Base-by-base conservation (phyloP, 2,797 vertebrate species). In the Microcaecilia unicolor region DNA sequence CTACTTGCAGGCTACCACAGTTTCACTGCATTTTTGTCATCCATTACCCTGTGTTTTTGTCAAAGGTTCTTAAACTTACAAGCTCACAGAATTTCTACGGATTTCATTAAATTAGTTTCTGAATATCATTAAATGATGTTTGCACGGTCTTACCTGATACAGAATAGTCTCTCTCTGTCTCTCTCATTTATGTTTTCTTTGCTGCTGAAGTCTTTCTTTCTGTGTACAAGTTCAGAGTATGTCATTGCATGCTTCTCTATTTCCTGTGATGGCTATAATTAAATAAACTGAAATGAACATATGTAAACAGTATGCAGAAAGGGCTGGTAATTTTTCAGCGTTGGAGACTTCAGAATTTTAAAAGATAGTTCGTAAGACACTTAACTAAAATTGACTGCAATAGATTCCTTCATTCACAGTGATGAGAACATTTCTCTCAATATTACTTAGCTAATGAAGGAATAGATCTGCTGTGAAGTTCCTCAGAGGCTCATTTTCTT, bases 381-480 rank as follows among this genome's bases (percentile, higher is more conserved):
- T 10, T 48, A 41, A 36, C 60, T 51, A 60, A 71, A 78, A 81
- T 54, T 65, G 59, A 48, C 67, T 18, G 64, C 62, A 29, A 74
- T 74, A 68, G 67, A 81, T 81, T 80, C 62, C 71, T 69, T 67
- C 73, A 61, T 68, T 67, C 58, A 0, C 34, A 51, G 60, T 78
- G 84, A 84, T 84, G 80, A 68, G 64, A 78, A 61, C 71, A 80
- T 75, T 77, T 87, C 82, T 84, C 87, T 91, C 89, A 87, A 90
- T 91, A 91, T 92, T 83, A 72, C 84, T 85, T 58, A 64, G 84
- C 78, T 88, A 87, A 87, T 84, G 80, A 85, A 85, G 63, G 74
- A 76, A 72, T 68, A 70, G 84, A 77, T 83, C 76, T 78, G 72
- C 78, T 67, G 68, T 53, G 55, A 74, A 71, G 78, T 76, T 85